These are phyloP conservation scores for Neodiprion virginianus DNA, from an alignment of 1,140 invertebrate species.

Conservation along the genomic window DNA sequence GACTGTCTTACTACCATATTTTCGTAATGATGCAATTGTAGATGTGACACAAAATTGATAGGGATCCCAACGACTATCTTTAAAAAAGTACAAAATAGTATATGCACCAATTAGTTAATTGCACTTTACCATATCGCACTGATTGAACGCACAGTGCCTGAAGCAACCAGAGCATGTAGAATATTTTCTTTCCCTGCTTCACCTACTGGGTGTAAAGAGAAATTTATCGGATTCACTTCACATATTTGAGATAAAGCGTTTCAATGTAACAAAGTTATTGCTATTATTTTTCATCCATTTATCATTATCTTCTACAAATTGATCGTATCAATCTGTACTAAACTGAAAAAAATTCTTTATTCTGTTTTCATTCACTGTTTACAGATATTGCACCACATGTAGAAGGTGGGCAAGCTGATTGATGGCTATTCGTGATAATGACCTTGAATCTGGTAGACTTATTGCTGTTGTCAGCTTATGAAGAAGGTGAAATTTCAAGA, in stretches of 20 bases:
- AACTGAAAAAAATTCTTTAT: no score
- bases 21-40: neutral
- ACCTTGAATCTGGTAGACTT: neutral
- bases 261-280: no score
- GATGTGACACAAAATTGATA: neutral
- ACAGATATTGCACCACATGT: no score
- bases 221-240: conserved; percentile 24
- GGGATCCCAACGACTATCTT: neutral
- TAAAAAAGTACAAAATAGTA: neutral
- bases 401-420: no score
- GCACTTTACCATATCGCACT: neutral
- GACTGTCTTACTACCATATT: no score
- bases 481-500: neutral
- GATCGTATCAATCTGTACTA: no score
- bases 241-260: no score
- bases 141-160: conserved; percentile 28
- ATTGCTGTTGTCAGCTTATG: neutral
- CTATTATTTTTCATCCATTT: neutral
- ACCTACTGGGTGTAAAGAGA: conserved; percentile 9
- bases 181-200: conserved; percentile 31
- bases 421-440: neutral
- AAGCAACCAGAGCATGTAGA: conserved; percentile 44
- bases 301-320: neutral
- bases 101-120: neutral
- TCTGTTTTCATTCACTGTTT: no score